Evolutionary conservation across 2,113 vertebrate species (phyloP).

Genomic region (Tiliqua scincoides): DNA sequence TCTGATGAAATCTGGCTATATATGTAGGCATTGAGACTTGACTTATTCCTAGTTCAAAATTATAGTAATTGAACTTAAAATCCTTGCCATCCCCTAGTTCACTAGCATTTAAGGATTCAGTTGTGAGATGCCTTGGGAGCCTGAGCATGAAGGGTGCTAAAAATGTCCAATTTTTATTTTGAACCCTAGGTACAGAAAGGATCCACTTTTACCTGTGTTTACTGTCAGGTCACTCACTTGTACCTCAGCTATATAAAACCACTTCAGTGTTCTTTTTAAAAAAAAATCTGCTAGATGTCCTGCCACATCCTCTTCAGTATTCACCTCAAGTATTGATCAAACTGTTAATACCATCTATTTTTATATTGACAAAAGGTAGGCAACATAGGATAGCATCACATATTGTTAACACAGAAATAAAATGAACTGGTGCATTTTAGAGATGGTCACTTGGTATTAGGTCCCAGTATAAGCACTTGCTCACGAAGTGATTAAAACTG

Average conservation of each 20-base stretch:
- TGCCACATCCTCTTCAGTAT: neutral
- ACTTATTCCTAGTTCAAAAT: neutral
- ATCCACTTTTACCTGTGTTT: neutral
- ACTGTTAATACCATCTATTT: neutral
- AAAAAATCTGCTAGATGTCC: neutral
- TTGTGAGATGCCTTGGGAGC: neutral
- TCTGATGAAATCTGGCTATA: constrained; percentile 4
- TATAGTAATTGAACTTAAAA: neutral
- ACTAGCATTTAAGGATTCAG: neutral
- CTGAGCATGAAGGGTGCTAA: neutral
- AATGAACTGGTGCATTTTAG: neutral
- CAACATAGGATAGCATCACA: neutral
- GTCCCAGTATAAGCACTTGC: neutral
- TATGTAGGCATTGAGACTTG: neutral
- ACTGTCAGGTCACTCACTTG: neutral
- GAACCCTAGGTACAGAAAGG: neutral
- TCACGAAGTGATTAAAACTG: neutral
- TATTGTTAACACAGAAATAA: rapidly evolving
- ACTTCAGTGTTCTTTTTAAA: rapidly evolving
- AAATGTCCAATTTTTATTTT: neutral
- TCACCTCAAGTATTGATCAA: rapidly evolving
- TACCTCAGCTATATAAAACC: neutral
- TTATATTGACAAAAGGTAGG: rapidly evolving
- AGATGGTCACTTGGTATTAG: neutral
- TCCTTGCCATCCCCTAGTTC: neutral